phyloP scores from a whole-genome alignment of 2,113 vertebrate genomes.

The Cinclus cinclus region DNA sequence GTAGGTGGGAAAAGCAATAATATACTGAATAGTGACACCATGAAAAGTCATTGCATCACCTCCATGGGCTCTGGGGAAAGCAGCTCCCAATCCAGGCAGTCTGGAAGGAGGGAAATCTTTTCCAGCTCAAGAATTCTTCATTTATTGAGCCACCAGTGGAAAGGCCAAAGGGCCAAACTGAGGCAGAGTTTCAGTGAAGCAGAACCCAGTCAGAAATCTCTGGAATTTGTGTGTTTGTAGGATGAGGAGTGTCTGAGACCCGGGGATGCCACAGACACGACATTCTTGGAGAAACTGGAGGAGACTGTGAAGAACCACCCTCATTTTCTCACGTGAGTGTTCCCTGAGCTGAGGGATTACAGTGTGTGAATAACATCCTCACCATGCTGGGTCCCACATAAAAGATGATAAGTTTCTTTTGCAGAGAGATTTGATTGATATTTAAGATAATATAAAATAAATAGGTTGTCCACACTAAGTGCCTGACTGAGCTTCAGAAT shows the following conservation, averaged over 20 bases:
- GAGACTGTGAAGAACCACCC: slow-evolving; percentile 89
- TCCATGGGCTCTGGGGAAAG: background rate
- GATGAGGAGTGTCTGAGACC: slow-evolving; percentile 96
- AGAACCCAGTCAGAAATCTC: background rate
- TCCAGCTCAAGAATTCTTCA: background rate
- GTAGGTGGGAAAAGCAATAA: background rate
- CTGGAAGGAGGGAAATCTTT: background rate
- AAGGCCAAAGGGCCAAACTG: background rate
- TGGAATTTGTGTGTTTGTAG: slow-evolving; percentile 56
- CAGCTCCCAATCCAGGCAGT: background rate
- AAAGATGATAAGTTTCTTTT: background rate
- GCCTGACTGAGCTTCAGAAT: background rate
- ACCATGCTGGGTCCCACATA: rapidly evolving
- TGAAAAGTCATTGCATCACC: background rate
- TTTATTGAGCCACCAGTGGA: background rate
- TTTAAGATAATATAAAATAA: background rate
- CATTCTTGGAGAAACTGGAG: slow-evolving; percentile 95
- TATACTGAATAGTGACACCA: background rate
- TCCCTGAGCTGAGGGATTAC: background rate
- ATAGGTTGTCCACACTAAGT: too few relatives aligned
- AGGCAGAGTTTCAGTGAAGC: background rate
- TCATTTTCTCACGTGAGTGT: slow-evolving; percentile 93
- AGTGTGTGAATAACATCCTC: background rate
- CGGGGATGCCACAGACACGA: slow-evolving; percentile 92
- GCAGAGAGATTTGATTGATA: background rate